These are phyloP conservation scores for Liodrosophila aerea DNA, from an alignment of 2,888 invertebrate species.

Conservation along the genomic window DNA sequence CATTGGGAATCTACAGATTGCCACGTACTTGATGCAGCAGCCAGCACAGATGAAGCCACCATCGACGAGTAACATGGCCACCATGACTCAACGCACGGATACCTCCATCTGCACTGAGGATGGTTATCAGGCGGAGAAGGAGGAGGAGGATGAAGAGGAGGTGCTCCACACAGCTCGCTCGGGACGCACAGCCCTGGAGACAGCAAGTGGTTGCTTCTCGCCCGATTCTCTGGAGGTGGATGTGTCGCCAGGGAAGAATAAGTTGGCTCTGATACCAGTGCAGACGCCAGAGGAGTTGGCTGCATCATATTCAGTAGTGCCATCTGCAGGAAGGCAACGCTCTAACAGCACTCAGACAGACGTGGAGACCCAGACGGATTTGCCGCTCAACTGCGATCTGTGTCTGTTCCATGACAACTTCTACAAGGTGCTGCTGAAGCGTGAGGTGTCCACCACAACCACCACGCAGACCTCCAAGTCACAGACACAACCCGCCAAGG, in stretches of 20 bases:
- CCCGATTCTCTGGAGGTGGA: conserved; percentile 67
- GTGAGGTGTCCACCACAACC: conserved; percentile 82
- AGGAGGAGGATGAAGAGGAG: conserved; percentile 45
- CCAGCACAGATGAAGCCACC: conserved; percentile 63
- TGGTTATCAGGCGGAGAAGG: conserved; percentile 67
- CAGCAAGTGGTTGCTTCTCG: conserved; percentile 60
- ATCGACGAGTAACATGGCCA: conserved; percentile 53
- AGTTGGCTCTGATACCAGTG: conserved; percentile 71
- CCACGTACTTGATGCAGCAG: conserved; percentile 81
- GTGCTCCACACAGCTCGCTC: conserved; percentile 40
- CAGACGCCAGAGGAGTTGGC: conserved; percentile 22
- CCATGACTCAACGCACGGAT: conserved; percentile 77
- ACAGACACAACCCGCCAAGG: conserved; percentile 68
- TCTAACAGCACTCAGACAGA: conserved; percentile 53
- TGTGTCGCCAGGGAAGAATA: conserved; percentile 23
- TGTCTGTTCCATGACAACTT: conserved; percentile 82
- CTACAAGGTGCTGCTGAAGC: conserved; percentile 81
- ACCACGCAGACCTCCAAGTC: conserved; percentile 81
- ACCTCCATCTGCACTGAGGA: conserved; percentile 76
- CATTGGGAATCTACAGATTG: conserved; percentile 82
- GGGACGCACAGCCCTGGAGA: conserved; percentile 33
- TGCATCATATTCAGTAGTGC: background rate
- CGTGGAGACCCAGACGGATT: conserved; percentile 81
- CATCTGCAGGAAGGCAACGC: conserved; percentile 3
- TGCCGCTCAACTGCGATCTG: conserved; percentile 80